phyloP scores from a whole-genome alignment of 2,797 vertebrate genomes.

The Amblyopsis hoosieri region DNA sequence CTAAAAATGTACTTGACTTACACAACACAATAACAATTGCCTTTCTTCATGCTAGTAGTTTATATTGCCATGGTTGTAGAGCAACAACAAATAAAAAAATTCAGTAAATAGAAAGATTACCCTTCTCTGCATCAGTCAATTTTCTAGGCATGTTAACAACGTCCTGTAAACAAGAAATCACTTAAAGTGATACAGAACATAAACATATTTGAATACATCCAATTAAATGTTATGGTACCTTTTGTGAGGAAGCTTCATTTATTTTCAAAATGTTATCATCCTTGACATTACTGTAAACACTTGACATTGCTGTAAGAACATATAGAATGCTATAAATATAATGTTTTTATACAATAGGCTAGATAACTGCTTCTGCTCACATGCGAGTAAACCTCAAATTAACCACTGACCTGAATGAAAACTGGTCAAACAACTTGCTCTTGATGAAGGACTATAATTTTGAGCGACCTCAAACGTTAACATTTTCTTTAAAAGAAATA shows the following conservation, averaged over 20 bases:
- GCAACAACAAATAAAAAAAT: background rate
- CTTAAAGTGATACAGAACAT: background rate
- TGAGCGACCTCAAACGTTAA: constrained; percentile 9
- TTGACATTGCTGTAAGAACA: constrained; percentile 8
- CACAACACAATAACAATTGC: too few species aligned
- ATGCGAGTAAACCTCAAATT: background rate
- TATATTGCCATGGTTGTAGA: background rate
- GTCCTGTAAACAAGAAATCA: constrained; percentile 1
- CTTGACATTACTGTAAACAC: background rate
- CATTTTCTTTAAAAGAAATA: too few species aligned
- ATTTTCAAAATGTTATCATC: background rate
- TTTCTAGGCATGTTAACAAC: background rate
- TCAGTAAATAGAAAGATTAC: constrained; percentile 27
- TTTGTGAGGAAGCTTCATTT: background rate
- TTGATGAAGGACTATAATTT: background rate
- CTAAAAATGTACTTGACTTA: too few species aligned
- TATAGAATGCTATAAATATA: accelerated
- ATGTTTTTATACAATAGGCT: background rate
- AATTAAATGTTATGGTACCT: constrained; percentile 39
- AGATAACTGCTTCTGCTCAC: background rate
- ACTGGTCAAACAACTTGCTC: accelerated
- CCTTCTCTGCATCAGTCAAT: constrained; percentile 43
- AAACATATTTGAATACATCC: background rate
- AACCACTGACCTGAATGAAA: constrained; percentile 20
- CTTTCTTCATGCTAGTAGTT: background rate